Conservation (phyloP, 1,140 invertebrate species). For the Drosophila ananassae region DNA sequence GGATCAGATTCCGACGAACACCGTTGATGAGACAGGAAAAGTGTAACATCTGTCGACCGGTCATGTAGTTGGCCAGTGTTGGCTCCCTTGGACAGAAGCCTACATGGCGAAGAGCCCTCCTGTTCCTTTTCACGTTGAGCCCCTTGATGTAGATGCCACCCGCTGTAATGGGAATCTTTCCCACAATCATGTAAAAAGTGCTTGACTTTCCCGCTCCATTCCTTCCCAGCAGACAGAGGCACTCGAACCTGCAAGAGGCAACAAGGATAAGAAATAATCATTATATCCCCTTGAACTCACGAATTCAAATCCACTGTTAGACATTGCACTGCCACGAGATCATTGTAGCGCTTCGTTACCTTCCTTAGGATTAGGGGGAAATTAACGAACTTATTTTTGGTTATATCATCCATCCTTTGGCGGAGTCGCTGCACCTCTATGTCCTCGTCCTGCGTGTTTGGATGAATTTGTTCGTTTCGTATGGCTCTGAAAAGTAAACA, state of each 20-base stretch:
- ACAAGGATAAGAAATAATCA: neutral
- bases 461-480: neutral
- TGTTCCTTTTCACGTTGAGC: constrained; percentile 1
- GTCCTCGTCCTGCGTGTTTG: neutral
- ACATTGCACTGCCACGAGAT: neutral
- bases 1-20: constrained; percentile 7
- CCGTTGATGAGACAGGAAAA: constrained; percentile 37
- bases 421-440: neutral
- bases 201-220: constrained; percentile 95
- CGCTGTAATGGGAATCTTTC: constrained; percentile 78
- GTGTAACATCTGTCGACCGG: constrained; percentile 52
- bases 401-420: neutral
- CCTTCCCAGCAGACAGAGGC: constrained; percentile 92
- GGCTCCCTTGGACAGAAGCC: constrained; percentile 94
- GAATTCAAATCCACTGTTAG: constrained; percentile 36
- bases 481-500: neutral
- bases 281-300: constrained; percentile 18
- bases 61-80: constrained; percentile 85
- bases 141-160: constrained; percentile 58
- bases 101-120: constrained; percentile 76
- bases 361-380: constrained; percentile 24
- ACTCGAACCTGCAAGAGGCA: constrained; percentile 85
- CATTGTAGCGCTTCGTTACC: constrained; percentile 1
- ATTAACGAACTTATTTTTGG: neutral
- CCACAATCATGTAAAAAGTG: constrained; percentile 92